Conservation (phyloP, 2,888 invertebrate species). For the Agrenia bidenticulata region DNA sequence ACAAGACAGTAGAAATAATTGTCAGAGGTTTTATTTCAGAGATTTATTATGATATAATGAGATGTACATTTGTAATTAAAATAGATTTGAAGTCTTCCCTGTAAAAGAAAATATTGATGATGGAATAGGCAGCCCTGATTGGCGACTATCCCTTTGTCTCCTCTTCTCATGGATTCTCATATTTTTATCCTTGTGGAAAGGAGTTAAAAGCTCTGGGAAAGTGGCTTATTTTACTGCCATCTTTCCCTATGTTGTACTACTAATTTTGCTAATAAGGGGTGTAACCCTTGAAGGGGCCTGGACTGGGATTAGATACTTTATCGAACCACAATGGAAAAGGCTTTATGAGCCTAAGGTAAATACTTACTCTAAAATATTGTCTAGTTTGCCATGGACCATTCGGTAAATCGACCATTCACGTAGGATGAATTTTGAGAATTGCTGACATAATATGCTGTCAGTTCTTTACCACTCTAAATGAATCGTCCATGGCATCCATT, state of each 20-base stretch:
- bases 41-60: neutral
- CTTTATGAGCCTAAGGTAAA: constrained; percentile 70
- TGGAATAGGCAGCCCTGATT: constrained; percentile 61
- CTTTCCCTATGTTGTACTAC: constrained; percentile 77
- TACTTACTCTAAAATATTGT: constrained; percentile 55
- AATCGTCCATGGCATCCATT: too few species aligned
- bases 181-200: constrained; percentile 69
- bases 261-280: constrained; percentile 67
- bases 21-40: too few species aligned
- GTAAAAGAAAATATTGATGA: constrained; percentile 34
- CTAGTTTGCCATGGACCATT: neutral
- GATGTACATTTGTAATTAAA: constrained; percentile 15
- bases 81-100: constrained; percentile 32
- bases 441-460: too few species aligned
- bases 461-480: too few species aligned
- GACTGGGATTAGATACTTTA: constrained; percentile 73
- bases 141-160: constrained; percentile 69
- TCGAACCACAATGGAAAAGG: constrained; percentile 75
- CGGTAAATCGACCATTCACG: neutral
- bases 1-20: too few species aligned
- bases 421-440: too few species aligned
- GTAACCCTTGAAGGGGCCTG: constrained; percentile 65
- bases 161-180: constrained; percentile 69
- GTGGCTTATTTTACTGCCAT: constrained; percentile 84
- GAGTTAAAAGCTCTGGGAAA: constrained; percentile 77